Conservation (phyloP, 2,888 invertebrate species). For the Trachelus troglodyta region DNA sequence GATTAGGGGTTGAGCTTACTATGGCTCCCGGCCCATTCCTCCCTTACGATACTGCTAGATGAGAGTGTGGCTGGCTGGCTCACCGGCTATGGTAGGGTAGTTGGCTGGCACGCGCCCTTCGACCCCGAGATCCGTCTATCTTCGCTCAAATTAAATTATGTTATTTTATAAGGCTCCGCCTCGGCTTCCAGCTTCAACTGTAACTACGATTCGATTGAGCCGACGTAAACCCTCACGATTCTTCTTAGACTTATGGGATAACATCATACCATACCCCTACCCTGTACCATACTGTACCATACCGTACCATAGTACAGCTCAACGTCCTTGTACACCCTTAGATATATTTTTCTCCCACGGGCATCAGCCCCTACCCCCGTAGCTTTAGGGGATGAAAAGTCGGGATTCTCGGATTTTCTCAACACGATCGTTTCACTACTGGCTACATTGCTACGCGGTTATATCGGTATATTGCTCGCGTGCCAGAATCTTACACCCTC, state of each 20-base stretch:
- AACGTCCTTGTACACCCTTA: neutral
- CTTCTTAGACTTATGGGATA: neutral
- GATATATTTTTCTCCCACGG: neutral
- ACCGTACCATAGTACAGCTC: neutral
- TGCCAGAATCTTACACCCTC: neutral
- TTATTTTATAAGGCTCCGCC: constrained; percentile 34
- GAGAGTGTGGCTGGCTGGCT: neutral
- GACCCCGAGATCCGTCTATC: constrained; percentile 23
- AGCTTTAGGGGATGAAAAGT: neutral
- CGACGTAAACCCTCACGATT: constrained; percentile 18
- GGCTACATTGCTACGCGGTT: neutral
- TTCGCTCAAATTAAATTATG: constrained; percentile 35
- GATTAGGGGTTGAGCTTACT: constrained; percentile 27
- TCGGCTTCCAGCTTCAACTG: constrained; percentile 2
- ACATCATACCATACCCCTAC: neutral
- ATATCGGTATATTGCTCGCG: neutral
- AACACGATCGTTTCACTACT: neutral
- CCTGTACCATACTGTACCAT: neutral
- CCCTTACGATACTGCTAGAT: constrained; percentile 10
- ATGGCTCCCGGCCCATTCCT: constrained; percentile 23
- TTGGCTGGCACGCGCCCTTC: constrained; percentile 40
- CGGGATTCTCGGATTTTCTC: neutral
- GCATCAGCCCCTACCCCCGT: neutral
- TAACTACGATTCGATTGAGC: constrained; percentile 26
- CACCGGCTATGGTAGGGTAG: constrained; percentile 1